phyloP scores from a whole-genome alignment of 2,888 invertebrate genomes.

The Dolichomitus sp. region DNA sequence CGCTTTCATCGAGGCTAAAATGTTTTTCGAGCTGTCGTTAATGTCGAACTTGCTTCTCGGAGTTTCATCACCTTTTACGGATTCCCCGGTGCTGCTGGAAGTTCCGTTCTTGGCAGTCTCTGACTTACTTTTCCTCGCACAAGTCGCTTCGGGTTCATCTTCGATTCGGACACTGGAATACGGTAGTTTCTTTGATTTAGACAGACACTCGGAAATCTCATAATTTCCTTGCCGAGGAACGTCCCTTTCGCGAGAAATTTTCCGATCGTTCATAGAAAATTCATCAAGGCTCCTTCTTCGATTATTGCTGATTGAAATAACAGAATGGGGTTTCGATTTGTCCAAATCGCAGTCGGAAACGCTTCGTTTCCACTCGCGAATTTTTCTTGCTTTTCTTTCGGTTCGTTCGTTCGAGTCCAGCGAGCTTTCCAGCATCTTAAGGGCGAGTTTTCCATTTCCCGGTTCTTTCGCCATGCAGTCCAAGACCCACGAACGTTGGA shows the following conservation, averaged over 20 bases:
- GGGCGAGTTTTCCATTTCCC: slow-evolving; percentile 76
- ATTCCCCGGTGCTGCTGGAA: neutral
- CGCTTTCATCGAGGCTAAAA: neutral
- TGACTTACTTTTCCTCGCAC: neutral
- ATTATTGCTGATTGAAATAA: slow-evolving; percentile 9
- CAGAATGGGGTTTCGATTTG: slow-evolving; percentile 21
- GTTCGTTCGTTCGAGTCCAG: slow-evolving; percentile 18
- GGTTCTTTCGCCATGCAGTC: slow-evolving; percentile 83
- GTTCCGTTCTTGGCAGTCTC: neutral
- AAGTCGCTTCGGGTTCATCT: neutral
- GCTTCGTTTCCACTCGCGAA: slow-evolving; percentile 52
- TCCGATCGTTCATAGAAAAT: neutral
- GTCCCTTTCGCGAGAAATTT: neutral
- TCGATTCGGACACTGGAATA: neutral
- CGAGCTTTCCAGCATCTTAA: slow-evolving; percentile 66
- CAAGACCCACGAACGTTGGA: slow-evolving; percentile 79
- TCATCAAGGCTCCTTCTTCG: slow-evolving; percentile 56
- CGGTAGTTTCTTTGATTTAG: neutral
- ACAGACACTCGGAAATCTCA: neutral
- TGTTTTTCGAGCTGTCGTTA: neutral
- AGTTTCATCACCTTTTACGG: neutral
- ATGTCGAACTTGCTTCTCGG: slow-evolving; percentile 33
- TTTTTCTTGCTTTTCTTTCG: slow-evolving; percentile 64
- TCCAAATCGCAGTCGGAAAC: slow-evolving; percentile 62
- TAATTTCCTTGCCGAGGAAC: neutral